Conservation (phyloP, 2,113 vertebrate genomes). For the Osmerus eperlanus region DNA sequence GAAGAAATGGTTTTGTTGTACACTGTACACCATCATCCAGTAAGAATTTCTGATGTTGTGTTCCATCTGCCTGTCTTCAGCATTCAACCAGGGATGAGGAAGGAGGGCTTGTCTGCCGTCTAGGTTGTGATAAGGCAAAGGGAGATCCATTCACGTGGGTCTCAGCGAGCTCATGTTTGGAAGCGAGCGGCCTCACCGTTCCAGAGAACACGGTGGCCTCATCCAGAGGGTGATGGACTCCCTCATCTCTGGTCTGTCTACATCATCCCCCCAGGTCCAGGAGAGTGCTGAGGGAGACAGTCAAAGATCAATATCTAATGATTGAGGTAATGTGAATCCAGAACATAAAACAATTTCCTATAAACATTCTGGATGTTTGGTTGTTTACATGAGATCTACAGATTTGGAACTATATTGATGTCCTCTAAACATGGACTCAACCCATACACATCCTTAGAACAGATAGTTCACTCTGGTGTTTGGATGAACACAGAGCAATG, state of each 20-base stretch:
- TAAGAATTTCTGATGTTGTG: background rate
- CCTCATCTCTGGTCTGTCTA: too few species aligned
- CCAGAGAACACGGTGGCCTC: constrained; percentile 26
- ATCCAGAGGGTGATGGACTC: constrained; percentile 32
- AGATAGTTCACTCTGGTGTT: too few species aligned
- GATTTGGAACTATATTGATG: too few species aligned
- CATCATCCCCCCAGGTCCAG: too few species aligned
- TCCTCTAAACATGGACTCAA: too few species aligned
- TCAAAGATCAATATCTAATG: constrained; percentile 4
- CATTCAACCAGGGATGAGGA: constrained; percentile 1
- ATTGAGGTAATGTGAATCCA: too few species aligned
- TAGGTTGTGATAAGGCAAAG: constrained; percentile 39
- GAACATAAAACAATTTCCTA: too few species aligned
- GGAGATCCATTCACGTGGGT: constrained; percentile 38
- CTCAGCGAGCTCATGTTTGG: constrained; percentile 44
- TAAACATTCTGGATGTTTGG: constrained; percentile 6
- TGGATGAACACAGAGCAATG: too few species aligned
- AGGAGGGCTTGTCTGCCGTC: constrained; percentile 31
- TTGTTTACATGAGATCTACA: too few species aligned
- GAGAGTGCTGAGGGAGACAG: too few species aligned
- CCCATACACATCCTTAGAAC: too few species aligned
- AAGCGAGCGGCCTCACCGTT: constrained; percentile 27
- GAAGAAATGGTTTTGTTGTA: background rate
- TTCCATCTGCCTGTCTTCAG: background rate
- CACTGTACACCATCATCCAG: background rate